Evolutionary conservation across 2,888 invertebrate genomes (phyloP).

Genomic region (Gandaritis pyraliata): DNA sequence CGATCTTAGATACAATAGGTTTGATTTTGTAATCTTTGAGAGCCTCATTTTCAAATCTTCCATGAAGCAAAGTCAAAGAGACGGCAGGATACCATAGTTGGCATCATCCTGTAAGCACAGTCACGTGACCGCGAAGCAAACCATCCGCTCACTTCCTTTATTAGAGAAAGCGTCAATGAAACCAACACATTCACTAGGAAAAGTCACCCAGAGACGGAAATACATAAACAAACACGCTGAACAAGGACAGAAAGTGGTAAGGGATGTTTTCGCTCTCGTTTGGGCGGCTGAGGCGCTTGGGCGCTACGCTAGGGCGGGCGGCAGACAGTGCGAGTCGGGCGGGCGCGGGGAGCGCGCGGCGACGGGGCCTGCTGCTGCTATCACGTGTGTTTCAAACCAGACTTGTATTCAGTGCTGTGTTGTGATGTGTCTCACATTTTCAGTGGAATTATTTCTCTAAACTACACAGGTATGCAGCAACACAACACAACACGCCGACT

Average conservation of each 20-base stretch:
- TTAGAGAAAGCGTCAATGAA: constrained; percentile 71
- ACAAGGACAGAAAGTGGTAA: constrained; percentile 48
- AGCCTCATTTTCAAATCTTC: too few species aligned
- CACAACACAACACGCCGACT: not conserved
- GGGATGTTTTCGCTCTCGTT: constrained; percentile 79
- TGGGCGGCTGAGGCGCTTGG: constrained; percentile 57
- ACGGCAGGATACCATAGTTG: too few species aligned
- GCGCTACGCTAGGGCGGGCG: constrained; percentile 46
- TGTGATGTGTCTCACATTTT: constrained; percentile 29
- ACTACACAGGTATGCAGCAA: constrained; percentile 14
- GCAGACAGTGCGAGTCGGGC: constrained; percentile 28
- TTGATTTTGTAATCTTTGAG: too few species aligned
- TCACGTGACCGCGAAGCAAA: constrained; percentile 44
- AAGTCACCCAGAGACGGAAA: constrained; percentile 56
- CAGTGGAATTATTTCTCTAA: not conserved
- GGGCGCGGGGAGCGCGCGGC: constrained; percentile 28
- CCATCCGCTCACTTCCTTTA: constrained; percentile 51
- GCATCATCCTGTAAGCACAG: not conserved
- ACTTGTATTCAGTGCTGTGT: constrained; percentile 22
- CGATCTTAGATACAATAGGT: too few species aligned
- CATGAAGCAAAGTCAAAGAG: too few species aligned
- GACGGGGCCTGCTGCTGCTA: not conserved
- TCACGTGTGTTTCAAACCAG: not conserved
- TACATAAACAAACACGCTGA: constrained; percentile 35
- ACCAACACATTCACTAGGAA: constrained; percentile 70